These are phyloP conservation scores for Drosophila setifemur DNA, from an alignment of 1,140 invertebrate genomes.

Conservation along the genomic window DNA sequence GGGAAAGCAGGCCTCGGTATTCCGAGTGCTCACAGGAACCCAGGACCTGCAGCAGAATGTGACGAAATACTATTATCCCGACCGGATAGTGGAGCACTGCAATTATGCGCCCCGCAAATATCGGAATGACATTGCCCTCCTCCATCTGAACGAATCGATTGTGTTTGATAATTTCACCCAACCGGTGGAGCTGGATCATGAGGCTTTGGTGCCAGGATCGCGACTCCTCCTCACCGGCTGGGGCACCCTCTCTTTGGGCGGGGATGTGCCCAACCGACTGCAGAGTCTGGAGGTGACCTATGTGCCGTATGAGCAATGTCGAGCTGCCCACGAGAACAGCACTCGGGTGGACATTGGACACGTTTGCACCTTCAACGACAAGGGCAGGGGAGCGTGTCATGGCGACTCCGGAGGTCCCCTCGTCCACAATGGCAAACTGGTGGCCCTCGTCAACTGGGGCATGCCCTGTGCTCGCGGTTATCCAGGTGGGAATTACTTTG, in stretches of 20 bases:
- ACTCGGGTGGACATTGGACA: constrained; percentile 81
- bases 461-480: constrained; percentile 83
- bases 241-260: constrained; percentile 82
- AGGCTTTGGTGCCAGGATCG: constrained; percentile 46
- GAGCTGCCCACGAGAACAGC: constrained; percentile 62
- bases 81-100: constrained; percentile 68
- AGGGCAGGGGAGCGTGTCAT: constrained; percentile 85
- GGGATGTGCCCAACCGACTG: constrained; percentile 63
- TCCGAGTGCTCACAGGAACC: constrained; percentile 69
- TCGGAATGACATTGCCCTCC: constrained; percentile 84
- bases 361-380: constrained; percentile 85
- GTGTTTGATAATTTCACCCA: constrained; percentile 83
- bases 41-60: constrained; percentile 68
- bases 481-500: constrained; percentile 47
- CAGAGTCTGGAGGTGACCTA: constrained; percentile 74
- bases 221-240: constrained; percentile 84
- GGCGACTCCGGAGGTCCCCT: constrained; percentile 83
- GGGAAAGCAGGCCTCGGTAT: constrained; percentile 30
- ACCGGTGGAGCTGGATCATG: constrained; percentile 67
- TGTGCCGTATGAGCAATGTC: constrained; percentile 72
- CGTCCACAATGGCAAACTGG: constrained; percentile 81
- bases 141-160: constrained; percentile 82
- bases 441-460: constrained; percentile 85
- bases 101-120: constrained; percentile 75
- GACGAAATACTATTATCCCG: constrained; percentile 62